Evolutionary conservation across 2,797 vertebrate genomes (phyloP), one percentile per base, ranked within the genome.

Genomic region (Megalops cyprinoides): DNA sequence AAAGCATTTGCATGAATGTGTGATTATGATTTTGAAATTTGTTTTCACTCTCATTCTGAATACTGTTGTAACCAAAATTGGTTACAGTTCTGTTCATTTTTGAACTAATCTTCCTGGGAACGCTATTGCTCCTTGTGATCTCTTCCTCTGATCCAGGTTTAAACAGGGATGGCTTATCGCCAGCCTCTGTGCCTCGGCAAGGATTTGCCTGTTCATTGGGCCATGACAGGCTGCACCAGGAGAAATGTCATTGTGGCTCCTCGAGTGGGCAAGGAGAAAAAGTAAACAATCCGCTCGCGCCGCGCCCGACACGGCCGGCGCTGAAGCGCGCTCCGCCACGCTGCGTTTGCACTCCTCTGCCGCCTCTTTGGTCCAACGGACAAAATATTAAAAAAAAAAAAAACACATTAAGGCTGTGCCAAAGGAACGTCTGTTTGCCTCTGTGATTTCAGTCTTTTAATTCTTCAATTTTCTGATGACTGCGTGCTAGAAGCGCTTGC

Each of bases 221-320:
- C 87, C 85, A 88, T 90, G 85, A 86, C 84, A 82, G 87, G 87
- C 85, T 88, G 90, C 88, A 89, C 88, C 84, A 82, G 81, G 88
- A 87, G 89, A 85, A 84, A 87, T 90, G 88, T 90, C 84, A 88
- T 89, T 90, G 87, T 88, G 87, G 89, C 67, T 51, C 42, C 37
- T 44, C 2, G 7, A 18, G 15, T 1, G 55, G 75, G 25, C 1
- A 4, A n/a, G 25, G 10, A 12, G 44, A 1, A 48, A 0, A 15
- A 25, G 44, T 12, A 53, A 69, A 42, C 46, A 2, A 31, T 65
- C 60, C 18, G 9, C 60, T 31, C 18, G 37, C 37, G 6, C 14
- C n/a, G 3, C 39, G 4, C 37, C 7, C 65, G 18, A 23, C 14
- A 18, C 34, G 1, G 15, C 7, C 34, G 3, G 6, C 37, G 20